phyloP scores from a whole-genome alignment of 2,888 invertebrate species.

The Sinopyrophorus schimmeli region DNA sequence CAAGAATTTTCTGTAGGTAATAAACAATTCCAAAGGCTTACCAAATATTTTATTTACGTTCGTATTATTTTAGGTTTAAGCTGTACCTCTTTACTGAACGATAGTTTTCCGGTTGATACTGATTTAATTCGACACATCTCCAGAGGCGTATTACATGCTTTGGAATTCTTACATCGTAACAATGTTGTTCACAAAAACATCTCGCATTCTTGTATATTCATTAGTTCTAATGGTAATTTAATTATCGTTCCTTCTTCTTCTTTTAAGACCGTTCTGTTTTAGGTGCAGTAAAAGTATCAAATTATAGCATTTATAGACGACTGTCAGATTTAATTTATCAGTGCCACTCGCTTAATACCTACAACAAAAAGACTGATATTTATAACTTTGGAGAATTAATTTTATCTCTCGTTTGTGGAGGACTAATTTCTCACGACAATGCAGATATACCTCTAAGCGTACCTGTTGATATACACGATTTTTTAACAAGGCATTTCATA shows the following conservation, averaged over 20 bases:
- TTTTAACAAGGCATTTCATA: conserved; percentile 65
- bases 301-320: conserved; percentile 72
- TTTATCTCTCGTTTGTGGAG: conserved; percentile 65
- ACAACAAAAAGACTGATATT: conserved; percentile 73
- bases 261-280: conserved; percentile 32
- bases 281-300: conserved; percentile 64
- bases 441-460: conserved; percentile 63
- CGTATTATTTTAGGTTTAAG: conserved; percentile 17
- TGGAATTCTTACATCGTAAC: conserved; percentile 78
- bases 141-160: conserved; percentile 71
- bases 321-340: conserved; percentile 60
- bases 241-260: background rate
- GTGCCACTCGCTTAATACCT: conserved; percentile 47
- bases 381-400: conserved; percentile 72
- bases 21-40: background rate
- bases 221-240: conserved; percentile 65
- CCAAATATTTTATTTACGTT: background rate
- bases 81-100: conserved; percentile 56
- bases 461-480: conserved; percentile 70
- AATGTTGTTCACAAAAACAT: conserved; percentile 83
- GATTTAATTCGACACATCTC: conserved; percentile 68
- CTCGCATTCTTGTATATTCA: conserved; percentile 72
- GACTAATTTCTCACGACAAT: conserved; percentile 55
- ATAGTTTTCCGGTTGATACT: conserved; percentile 58
- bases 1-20: conserved; percentile 68